These are phyloP conservation scores for Coelopa frigida DNA, from an alignment of 1,140 invertebrate genomes.

Conservation along the genomic window DNA sequence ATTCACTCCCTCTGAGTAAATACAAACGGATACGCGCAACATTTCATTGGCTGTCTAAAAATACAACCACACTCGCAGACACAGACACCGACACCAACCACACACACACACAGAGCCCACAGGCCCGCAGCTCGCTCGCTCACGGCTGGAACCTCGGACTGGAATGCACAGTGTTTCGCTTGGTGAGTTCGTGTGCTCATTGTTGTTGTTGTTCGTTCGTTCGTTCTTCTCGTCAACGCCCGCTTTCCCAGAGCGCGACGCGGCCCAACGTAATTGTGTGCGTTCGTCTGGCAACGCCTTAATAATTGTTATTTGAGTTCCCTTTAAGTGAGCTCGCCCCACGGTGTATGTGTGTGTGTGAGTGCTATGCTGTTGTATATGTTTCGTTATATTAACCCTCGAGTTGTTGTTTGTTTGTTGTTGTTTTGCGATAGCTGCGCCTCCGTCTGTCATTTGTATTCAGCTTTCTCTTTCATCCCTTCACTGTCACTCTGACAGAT, in stretches of 20 bases:
- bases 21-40: conserved; percentile 3
- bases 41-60: conserved; percentile 40
- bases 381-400: conserved; percentile 23
- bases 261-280: conserved; percentile 3
- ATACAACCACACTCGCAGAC: background rate
- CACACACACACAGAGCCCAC: conserved; percentile 4
- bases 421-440: conserved; percentile 3
- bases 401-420: conserved; percentile 2
- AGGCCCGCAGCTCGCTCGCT: conserved; percentile 2
- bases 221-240: conserved; percentile 21
- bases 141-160: conserved; percentile 7
- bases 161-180: conserved; percentile 15
- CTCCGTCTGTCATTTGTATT: conserved; percentile 20
- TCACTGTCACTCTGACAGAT: background rate
- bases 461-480: conserved; percentile 37
- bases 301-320: conserved; percentile 44
- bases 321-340: conserved; percentile 28
- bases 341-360: conserved; percentile 16
- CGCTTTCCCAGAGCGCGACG: conserved; percentile 6
- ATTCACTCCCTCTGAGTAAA: conserved; percentile 1
- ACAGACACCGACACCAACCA: background rate
- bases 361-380: background rate
- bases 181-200: conserved; percentile 18
- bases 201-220: conserved; percentile 21
- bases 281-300: conserved; percentile 42